A percentile compares a stretch with the other conserved stretches of the same genome.
phyloP scores from a whole-genome alignment of 2,888 invertebrate genomes.

The Tupiocoris notatus region DNA sequence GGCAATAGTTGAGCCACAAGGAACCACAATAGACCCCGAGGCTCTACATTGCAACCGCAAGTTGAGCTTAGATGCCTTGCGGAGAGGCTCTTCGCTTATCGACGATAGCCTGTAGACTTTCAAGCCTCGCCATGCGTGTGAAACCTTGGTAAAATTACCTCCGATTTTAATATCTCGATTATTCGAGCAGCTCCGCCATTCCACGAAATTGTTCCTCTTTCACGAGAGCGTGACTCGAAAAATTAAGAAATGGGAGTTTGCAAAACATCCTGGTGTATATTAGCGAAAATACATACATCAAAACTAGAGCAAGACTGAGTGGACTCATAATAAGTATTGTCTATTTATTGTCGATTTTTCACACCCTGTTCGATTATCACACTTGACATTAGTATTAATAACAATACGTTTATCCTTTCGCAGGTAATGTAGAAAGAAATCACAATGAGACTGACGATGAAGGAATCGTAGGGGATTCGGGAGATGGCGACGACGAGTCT shows the following conservation, averaged over 20 bases:
- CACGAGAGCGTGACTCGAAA: background rate
- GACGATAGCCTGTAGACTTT: background rate
- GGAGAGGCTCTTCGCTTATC: background rate
- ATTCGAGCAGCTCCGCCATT: background rate
- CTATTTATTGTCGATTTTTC: too few species aligned
- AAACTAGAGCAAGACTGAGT: too few species aligned
- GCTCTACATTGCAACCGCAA: background rate
- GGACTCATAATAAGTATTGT: too few species aligned
- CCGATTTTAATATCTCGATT: background rate
- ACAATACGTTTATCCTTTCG: background rate
- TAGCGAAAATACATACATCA: background rate
- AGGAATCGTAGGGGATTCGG: slow-evolving; percentile 85
- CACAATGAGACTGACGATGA: slow-evolving; percentile 73
- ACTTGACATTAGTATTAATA: background rate
- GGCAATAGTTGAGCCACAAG: background rate
- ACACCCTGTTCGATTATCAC: too few species aligned
- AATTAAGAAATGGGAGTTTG: background rate
- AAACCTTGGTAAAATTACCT: background rate
- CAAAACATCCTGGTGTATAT: background rate
- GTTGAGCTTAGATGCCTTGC: background rate
- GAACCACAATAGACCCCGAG: background rate
- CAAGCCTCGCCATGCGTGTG: background rate
- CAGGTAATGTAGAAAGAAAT: slow-evolving; percentile 51
- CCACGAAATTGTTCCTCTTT: background rate
- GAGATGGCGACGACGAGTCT: slow-evolving; percentile 64